Conservation (phyloP, 2,113 vertebrate species). For the Forbesichthys papilliferus region DNA sequence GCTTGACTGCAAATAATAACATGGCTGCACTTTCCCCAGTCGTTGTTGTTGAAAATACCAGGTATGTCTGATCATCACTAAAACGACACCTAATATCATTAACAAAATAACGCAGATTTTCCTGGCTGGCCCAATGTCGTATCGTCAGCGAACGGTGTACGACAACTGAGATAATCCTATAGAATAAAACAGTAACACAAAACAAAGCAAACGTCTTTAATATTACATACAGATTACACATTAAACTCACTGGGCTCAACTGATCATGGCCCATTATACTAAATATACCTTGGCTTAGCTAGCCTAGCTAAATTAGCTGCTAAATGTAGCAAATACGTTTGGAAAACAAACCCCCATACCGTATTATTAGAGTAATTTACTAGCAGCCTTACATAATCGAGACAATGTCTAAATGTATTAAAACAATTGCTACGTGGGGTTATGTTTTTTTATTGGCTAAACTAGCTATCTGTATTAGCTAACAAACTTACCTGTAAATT, state of each 20-base stretch:
- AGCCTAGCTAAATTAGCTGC: conserved; percentile 61
- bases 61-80: too few relatives aligned
- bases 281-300: conserved; percentile 24
- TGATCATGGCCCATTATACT: background rate
- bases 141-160: too few relatives aligned
- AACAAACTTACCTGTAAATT: conserved; percentile 80
- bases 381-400: background rate
- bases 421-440: background rate
- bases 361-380: too few relatives aligned
- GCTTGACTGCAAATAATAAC: too few relatives aligned
- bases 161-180: too few relatives aligned
- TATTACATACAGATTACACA: too few relatives aligned
- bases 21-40: background rate
- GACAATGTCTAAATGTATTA: too few relatives aligned
- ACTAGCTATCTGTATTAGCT: conserved; percentile 10
- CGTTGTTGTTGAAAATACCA: background rate
- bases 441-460: conserved; percentile 20
- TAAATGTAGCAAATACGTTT: conserved; percentile 13
- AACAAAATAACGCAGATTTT: too few relatives aligned
- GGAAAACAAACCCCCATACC: too few relatives aligned
- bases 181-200: background rate
- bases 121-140: too few relatives aligned
- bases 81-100: too few relatives aligned
- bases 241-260: too few relatives aligned
- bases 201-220: background rate